Evolutionary conservation across 2,113 vertebrate species (phyloP).

Genomic region (Paralichthys olivaceus): DNA sequence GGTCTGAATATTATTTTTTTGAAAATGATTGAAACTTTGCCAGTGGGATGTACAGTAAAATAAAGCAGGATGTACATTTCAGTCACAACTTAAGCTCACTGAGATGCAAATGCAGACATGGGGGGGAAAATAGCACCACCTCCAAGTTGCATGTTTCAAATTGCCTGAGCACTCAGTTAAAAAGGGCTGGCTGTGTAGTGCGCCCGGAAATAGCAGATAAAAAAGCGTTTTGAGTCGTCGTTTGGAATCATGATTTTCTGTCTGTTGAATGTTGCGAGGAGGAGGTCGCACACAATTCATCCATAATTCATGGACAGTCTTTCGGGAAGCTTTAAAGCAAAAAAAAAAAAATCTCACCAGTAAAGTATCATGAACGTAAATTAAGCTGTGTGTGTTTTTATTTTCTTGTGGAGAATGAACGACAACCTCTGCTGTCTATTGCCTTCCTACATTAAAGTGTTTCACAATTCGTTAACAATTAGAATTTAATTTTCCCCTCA

Average conservation of each 20-base stretch:
- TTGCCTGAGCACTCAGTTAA: slow-evolving; percentile 14
- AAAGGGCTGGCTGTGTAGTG: not conserved
- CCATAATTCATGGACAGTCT: slow-evolving; percentile 17
- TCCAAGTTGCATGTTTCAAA: slow-evolving; percentile 24
- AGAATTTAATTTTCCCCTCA: not conserved
- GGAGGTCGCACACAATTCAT: slow-evolving; percentile 21
- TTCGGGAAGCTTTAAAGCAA: slow-evolving; percentile 25
- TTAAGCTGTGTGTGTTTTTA: not conserved
- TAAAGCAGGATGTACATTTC: not conserved
- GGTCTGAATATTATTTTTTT: slow-evolving; percentile 13
- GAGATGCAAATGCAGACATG: not conserved
- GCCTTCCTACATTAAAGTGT: not conserved
- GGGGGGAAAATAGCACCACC: slow-evolving; percentile 1
- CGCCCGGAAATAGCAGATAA: not conserved
- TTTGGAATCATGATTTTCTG: slow-evolving; percentile 7
- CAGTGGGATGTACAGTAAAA: not conserved
- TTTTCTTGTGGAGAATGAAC: not conserved
- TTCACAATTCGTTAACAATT: not conserved
- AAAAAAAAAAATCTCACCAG: slow-evolving; percentile 4
- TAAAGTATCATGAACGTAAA: not conserved
- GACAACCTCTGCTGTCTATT: not conserved
- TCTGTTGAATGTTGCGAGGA: slow-evolving; percentile 5
- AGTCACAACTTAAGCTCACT: not conserved
- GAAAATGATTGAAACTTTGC: slow-evolving; percentile 8
- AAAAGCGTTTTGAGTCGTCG: slow-evolving; percentile 9